A percentile compares a stretch with the other conserved stretches of the same genome.
phyloP scores from a whole-genome alignment of 1,140 invertebrate genomes.

The Neodiprion virginianus region DNA sequence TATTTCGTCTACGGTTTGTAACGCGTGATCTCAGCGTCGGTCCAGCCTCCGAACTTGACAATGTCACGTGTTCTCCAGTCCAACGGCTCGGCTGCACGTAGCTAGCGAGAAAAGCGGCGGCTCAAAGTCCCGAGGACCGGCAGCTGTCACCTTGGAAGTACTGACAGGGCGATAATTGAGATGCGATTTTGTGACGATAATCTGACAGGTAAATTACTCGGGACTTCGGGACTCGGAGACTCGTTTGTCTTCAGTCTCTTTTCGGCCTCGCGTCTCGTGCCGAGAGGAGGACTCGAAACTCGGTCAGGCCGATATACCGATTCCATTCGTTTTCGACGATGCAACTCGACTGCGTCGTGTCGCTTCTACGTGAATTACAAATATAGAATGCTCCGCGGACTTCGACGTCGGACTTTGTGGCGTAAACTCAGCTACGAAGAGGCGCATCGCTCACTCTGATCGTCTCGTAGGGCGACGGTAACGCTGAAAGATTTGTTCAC shows the following conservation, averaged over 20 bases:
- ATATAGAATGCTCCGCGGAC: no score
- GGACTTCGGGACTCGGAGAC: background rate
- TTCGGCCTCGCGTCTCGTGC: conserved; percentile 1
- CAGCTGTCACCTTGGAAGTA: background rate
- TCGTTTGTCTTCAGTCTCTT: conserved; percentile 3
- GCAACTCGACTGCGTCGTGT: no score
- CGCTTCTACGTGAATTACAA: no score
- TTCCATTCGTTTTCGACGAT: no score
- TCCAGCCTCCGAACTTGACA: conserved; percentile 35
- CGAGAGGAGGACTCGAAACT: background rate
- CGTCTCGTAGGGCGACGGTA: no score
- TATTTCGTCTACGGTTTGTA: conserved; percentile 48
- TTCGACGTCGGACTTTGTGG: no score
- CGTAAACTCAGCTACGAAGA: no score
- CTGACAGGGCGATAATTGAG: conserved; percentile 43
- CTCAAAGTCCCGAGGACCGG: conserved; percentile 1
- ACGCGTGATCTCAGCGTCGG: conserved; percentile 28
- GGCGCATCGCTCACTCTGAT: no score
- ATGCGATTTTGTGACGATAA: conserved; percentile 41
- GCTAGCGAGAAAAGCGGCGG: background rate
- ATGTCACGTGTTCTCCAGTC: conserved; percentile 23
- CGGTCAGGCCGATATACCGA: background rate
- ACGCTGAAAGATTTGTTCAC: no score
- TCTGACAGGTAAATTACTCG: conserved; percentile 45
- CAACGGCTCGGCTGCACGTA: background rate